Base-by-base conservation (phyloP, 1,140 invertebrate genomes). In the Drosophila rhopaloa region DNA sequence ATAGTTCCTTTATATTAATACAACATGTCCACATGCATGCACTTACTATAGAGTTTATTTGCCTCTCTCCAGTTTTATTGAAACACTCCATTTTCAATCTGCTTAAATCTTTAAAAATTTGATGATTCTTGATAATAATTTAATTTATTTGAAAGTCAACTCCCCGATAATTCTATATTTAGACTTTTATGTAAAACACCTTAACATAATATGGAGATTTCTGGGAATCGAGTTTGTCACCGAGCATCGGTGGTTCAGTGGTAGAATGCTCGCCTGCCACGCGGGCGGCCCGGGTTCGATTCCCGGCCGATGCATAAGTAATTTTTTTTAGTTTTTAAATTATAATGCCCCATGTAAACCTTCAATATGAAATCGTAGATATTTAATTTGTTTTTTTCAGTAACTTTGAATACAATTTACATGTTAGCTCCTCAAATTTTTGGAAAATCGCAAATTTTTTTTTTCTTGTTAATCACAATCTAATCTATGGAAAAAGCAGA, bases 201-300 rank as follows among this genome's bases (percentile, higher is more conserved):
- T 1, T 1, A n/a, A n/a, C 13, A 27, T n/a, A 4, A 27, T 6
- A 4, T 37, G 5, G 5, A 51, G 29, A 16, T 37, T 29, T 29
- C 32, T 51, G 14, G 13, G 13, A 27, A 27, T 1, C 24, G 1
- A n/a, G 0, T 6, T 13, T 7, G 4, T 10, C 57, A 63, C 16
- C n/a, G 43, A 50, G 93, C 94, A 94, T 94, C 94, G 94, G 93
- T 94, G 94, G 93, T 94, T 94, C 94, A 94, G 93, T 94, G 94
- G 94, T 94, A 94, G 94, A 94, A 94, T 96, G 95, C 95, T 96
- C 95, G 95, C 95, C 95, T 96, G 95, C 95, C 95, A 96, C 95
- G 95, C 95, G 95, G 95, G 95, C 95, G 95, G 94, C 95, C 95
- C 95, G 95, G 95, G 95, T 96, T 96, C 95, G 95, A 96, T 96